Conservation (phyloP, 2,113 vertebrate species). For the Pelobates fuscus region DNA sequence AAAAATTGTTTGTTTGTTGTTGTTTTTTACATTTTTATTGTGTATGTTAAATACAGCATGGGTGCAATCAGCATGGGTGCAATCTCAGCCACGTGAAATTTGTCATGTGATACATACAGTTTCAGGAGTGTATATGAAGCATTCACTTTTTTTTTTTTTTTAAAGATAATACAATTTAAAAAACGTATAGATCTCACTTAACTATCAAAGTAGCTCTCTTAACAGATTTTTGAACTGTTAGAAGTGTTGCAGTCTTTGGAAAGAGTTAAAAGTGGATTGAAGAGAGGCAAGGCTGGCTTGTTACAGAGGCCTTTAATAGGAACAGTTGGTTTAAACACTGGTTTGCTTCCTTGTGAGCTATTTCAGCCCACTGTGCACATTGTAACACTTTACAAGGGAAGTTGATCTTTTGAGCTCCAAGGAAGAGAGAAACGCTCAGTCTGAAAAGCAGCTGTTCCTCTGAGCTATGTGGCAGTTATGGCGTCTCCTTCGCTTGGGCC, state of each 20-base stretch:
- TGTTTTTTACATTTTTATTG: no score
- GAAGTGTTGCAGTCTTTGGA: background rate
- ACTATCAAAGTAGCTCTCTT: no score
- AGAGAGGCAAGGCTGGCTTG: background rate
- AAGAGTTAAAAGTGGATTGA: background rate
- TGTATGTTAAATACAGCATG: no score
- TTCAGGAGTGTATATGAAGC: no score
- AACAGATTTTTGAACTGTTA: no score
- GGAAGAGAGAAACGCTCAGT: constrained; percentile 33
- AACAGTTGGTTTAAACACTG: constrained; percentile 3
- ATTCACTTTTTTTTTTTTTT: no score
- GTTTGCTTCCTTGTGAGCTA: constrained; percentile 22
- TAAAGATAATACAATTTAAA: no score
- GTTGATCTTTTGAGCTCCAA: constrained; percentile 36
- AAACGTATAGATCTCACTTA: no score
- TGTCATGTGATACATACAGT: no score
- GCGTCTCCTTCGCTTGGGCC: constrained; percentile 28
- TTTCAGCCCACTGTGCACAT: constrained; percentile 40
- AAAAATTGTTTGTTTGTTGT: no score
- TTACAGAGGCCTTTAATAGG: constrained; percentile 24
- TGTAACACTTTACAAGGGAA: constrained; percentile 42
- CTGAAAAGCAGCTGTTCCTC: constrained; percentile 39
- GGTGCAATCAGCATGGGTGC: no score
- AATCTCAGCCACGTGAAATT: no score
- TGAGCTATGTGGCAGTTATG: constrained; percentile 42